A percentile compares a stretch with the other conserved stretches of the same genome.
These are phyloP conservation scores for Acanthopleura granulata DNA, from an alignment of 2,888 invertebrate genomes.

Conservation along the genomic window DNA sequence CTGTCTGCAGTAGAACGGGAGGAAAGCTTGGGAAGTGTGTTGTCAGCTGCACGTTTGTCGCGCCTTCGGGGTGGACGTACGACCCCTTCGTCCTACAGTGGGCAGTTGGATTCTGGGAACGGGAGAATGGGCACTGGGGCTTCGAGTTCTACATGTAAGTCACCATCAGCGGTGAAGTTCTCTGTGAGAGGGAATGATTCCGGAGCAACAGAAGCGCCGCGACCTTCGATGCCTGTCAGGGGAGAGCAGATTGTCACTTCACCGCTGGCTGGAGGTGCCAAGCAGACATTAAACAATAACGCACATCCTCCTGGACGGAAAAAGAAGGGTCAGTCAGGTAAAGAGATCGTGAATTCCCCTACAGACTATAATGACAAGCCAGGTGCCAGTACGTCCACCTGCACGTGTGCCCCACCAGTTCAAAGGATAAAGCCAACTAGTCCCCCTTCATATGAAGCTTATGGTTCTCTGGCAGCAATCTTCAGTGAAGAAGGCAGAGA, in stretches of 20 bases:
- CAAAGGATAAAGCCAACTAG: not conserved
- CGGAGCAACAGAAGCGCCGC: not conserved
- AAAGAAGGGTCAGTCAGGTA: too few species aligned
- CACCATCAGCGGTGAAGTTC: not conserved
- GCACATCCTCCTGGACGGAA: too few species aligned
- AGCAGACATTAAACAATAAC: too few species aligned
- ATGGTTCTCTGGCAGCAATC: slow-evolving; percentile 38
- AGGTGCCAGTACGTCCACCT: not conserved
- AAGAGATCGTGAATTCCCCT: too few species aligned
- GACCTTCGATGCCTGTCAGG: too few species aligned
- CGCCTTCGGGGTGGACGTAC: too few species aligned
- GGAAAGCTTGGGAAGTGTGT: too few species aligned
- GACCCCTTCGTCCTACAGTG: too few species aligned
- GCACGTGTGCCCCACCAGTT: not conserved
- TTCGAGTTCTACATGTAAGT: not conserved
- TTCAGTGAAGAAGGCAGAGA: slow-evolving; percentile 40
- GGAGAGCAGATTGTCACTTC: too few species aligned
- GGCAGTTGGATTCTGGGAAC: too few species aligned
- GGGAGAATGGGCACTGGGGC: not conserved
- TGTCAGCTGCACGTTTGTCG: too few species aligned
- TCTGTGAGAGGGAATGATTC: not conserved
- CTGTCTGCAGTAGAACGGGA: not conserved
- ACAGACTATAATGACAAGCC: not conserved
- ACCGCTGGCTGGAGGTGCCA: too few species aligned
- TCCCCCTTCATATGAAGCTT: slow-evolving; percentile 42